These are phyloP conservation scores for Mongoloraphidia duomilia DNA, from an alignment of 2,888 invertebrate genomes.

Conservation along the genomic window DNA sequence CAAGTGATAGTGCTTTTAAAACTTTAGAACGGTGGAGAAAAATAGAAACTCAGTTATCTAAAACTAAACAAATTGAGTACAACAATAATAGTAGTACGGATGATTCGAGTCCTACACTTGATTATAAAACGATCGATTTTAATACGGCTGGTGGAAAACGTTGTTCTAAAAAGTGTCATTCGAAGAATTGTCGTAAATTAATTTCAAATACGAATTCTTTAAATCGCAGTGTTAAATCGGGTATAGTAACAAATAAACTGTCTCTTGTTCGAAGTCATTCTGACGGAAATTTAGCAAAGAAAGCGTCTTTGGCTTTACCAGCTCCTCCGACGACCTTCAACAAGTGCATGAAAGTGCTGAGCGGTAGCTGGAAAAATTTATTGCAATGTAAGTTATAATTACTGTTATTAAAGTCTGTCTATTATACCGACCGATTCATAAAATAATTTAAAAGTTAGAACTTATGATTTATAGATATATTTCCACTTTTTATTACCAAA, in stretches of 20 bases:
- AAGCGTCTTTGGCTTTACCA: conserved; percentile 23
- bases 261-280: conserved; percentile 52
- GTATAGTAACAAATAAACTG: conserved; percentile 14
- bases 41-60: too few relatives aligned
- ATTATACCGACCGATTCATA: too few relatives aligned
- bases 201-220: conserved; percentile 33
- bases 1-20: too few relatives aligned
- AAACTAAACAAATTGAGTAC: too few relatives aligned
- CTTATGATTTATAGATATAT: too few relatives aligned
- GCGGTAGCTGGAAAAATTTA: conserved; percentile 68
- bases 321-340: conserved; percentile 35
- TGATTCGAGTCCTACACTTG: too few relatives aligned
- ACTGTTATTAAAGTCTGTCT: too few relatives aligned
- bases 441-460: too few relatives aligned
- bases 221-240: conserved; percentile 15
- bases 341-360: conserved; percentile 58
- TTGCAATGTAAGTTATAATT: conserved; percentile 51
- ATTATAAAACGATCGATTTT: too few relatives aligned
- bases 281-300: conserved; percentile 47
- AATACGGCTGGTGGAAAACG: background rate
- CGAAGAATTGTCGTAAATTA: conserved; percentile 13
- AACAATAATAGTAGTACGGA: too few relatives aligned
- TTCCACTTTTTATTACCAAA: too few relatives aligned
- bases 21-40: too few relatives aligned
- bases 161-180: conserved; percentile 1